Base-by-base conservation (phyloP, 2,888 invertebrate species). In the Sylvicola cinctus region DNA sequence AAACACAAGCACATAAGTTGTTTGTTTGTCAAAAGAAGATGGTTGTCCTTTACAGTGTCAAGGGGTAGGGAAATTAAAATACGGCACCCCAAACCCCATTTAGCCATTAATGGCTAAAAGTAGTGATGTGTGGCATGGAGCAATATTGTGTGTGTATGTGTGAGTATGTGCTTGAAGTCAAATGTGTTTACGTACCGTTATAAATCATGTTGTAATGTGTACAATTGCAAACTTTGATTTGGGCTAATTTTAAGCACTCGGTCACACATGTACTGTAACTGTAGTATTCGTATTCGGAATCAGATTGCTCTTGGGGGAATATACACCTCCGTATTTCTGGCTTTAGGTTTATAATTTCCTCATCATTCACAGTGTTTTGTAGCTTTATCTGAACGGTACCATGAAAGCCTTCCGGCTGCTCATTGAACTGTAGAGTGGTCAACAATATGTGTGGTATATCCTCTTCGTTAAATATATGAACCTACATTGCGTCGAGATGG, bases 241-340 rank as follows among this genome's bases (percentile, higher is more conserved):
- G 74, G 1, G 65, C 63, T 12, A 54, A 48, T 43, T 74, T 70
- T 25, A 76, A 56, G 44, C 78, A 78, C 29, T 72, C 68, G 1
- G 73, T 66, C 3, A 68, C 65, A 49, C 80, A 81, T 2, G 72
- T 66, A 44, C 72, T 74, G 49, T 70, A 77, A 31, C 78, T 79
- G 49, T 81, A 79, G 27, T 63, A 57, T 2, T 65, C 62, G 45
- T 71, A 75, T 0, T 70, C 50, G 3, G 66, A 63, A 7, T 63
- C 52, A 32, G 63, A 53, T 12, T 66, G 64, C 51, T 81, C 81
- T 31, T 70, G 55, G 23, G 66, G 58, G 47, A 76, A 80, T n/a
- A 69, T 64, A 45, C 81, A 81, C 26, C 70, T 68, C 12, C 81
- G 63, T 42, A 72, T 70, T 15, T 61, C 47, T 0, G 68, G 54